Evolutionary conservation across 2,888 invertebrate genomes (phyloP), one percentile per base, ranked within the genome.

Genomic region (Archaeoteleia sp.): DNA sequence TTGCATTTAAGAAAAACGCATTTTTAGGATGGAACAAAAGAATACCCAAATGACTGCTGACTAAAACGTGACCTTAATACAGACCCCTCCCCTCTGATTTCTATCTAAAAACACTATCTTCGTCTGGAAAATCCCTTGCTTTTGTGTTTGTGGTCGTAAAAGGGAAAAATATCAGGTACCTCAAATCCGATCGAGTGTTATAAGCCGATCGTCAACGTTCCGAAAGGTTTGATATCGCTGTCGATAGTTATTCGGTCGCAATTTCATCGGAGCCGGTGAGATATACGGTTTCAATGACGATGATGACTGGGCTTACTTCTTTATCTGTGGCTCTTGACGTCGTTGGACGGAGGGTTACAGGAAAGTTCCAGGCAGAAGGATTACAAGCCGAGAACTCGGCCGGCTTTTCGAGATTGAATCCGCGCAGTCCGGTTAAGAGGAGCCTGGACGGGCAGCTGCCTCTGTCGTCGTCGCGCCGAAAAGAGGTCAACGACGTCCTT

Each of bases 401-500:
- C 67, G 72, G 67, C 53, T 67, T 65, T 71, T 68, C 72, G 71
- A 77, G 74, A 79, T 79, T 78, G 75, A 78, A 79, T 79, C 75
- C 72, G 70, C 69, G 71, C 67, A 55, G 74, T 74, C 71, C 73
- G 71, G 74, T 74, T 76, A 72, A 73, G 74, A 73, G 72, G 58
- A 71, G 46, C 68, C 68, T 61, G 67, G 70, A 72, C 72, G 69
- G 40, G 45, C 63, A 67, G 43, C 39, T 25, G 27, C 14, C 17
- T 5, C 3, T 4, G 20, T 7, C n/a, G 20, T 20, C 27, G 42
- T 29, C 34, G 40, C 43, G 40, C 60, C 65, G 71, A 74, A 79
- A 81, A 67, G 77, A 78, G 82, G 82, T 82, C 82, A 82, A 82
- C 79, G 78, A 82, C 75, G 78, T 78, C 76, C 80, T 82, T 77